Conservation (phyloP, 2,113 vertebrate genomes). For the Colaptes auratus region DNA sequence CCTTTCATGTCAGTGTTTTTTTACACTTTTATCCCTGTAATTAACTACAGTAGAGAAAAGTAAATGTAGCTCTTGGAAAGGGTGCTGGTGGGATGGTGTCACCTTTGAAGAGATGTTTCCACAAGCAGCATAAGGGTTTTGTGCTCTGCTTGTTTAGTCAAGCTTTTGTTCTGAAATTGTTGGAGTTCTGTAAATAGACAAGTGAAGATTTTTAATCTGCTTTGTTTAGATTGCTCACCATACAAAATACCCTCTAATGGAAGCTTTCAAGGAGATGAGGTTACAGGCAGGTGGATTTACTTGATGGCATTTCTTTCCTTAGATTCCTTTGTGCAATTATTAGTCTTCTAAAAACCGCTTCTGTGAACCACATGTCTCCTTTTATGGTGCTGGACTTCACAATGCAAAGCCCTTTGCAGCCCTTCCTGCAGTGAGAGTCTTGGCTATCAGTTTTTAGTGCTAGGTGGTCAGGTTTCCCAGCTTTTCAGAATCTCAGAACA, state of each 20-base stretch:
- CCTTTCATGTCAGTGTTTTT: conserved; percentile 43
- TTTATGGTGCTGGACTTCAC: background rate
- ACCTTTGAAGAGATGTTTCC: conserved; percentile 27
- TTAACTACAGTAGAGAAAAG: conserved; percentile 45
- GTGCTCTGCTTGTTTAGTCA: conserved; percentile 45
- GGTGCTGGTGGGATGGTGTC: background rate
- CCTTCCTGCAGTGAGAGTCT: background rate
- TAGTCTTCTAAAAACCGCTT: background rate
- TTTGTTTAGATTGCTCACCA: background rate
- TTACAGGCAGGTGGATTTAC: conserved; percentile 20
- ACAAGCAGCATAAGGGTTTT: conserved; percentile 3
- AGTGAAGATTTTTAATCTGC: conserved; percentile 21
- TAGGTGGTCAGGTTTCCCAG: background rate
- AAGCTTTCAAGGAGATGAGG: background rate
- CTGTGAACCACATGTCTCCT: background rate
- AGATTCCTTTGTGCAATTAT: background rate
- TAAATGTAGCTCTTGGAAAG: conserved; percentile 53
- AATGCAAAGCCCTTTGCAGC: background rate
- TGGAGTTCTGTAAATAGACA: background rate
- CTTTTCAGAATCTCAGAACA: background rate
- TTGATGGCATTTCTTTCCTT: conserved; percentile 14
- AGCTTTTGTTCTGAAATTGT: conserved; percentile 48
- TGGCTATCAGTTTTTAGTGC: background rate
- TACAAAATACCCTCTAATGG: background rate
- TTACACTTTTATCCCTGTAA: conserved; percentile 64